These are phyloP conservation scores for Batillaria attramentaria DNA, from an alignment of 1,140 invertebrate species.

Conservation along the genomic window DNA sequence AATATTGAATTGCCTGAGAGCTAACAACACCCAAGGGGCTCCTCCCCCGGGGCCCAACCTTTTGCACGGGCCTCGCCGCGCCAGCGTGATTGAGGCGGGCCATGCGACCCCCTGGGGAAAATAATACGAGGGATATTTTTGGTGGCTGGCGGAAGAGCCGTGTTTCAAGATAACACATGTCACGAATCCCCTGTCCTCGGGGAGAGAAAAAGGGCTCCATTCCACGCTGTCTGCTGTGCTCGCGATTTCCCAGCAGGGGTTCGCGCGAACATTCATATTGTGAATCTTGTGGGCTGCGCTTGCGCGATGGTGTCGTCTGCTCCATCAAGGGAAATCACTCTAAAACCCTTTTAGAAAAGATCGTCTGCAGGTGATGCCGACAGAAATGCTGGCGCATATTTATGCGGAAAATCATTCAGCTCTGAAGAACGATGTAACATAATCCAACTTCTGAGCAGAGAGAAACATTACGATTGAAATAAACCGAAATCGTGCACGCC, in stretches of 20 bases:
- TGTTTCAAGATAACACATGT: slow-evolving; percentile 52
- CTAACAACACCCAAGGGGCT: slow-evolving; percentile 58
- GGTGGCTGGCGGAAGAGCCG: slow-evolving; percentile 38
- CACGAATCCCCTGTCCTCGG: slow-evolving; percentile 47
- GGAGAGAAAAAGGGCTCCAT: slow-evolving; percentile 42
- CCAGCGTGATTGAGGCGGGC: slow-evolving; percentile 47
- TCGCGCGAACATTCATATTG: slow-evolving; percentile 34
- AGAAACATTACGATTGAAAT: not conserved
- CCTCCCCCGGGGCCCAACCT: slow-evolving; percentile 51
- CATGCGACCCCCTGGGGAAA: slow-evolving; percentile 42
- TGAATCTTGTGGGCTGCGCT: slow-evolving; percentile 24
- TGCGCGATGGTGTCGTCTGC: slow-evolving; percentile 32
- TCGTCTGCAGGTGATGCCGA: slow-evolving; percentile 33
- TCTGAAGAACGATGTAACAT: slow-evolving; percentile 3
- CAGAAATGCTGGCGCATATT: slow-evolving; percentile 21
- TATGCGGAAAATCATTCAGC: too few species aligned
- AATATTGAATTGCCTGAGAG: slow-evolving; percentile 64
- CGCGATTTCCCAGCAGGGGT: slow-evolving; percentile 39
- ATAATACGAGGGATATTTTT: slow-evolving; percentile 45
- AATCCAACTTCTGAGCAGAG: not conserved
- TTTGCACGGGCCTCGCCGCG: slow-evolving; percentile 42
- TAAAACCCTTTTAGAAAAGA: slow-evolving; percentile 33
- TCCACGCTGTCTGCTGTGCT: slow-evolving; percentile 32
- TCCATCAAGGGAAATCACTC: slow-evolving; percentile 33
- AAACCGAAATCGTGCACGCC: not conserved